Base-by-base conservation (phyloP, 2,797 vertebrate species). In the Pogoniulus pusillus region DNA sequence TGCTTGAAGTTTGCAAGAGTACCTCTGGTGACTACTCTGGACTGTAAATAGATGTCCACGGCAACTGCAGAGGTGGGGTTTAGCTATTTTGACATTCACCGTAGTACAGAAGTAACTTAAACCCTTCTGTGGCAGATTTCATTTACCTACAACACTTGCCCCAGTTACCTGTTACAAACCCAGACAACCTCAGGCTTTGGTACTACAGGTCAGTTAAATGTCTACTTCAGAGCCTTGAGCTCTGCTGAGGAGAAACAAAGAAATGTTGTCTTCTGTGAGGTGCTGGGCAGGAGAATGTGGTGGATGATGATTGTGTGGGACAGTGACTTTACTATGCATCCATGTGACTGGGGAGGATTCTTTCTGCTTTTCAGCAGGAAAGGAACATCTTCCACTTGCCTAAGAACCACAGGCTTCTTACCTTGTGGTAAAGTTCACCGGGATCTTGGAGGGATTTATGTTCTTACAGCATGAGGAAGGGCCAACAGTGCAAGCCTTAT, bases 111-210 rank as follows among this genome's bases (percentile, higher is more conserved):
- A 92, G 16, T 57, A 68, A 47, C 62, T 90, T 53, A 53, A 6
- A 15, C 37, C 37, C 55, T 84, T 93, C 76, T 62, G 58, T 55
- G 86, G 34, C 39, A 51, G 49, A 72, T 90, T 85, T 81, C 41
- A 57, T 64, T 88, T 85, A 82, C 72, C 66, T 69, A 17, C 49
- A 81, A 23, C 58, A 54, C 74, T 87, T 95, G 86, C 87, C 88
- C 63, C 71, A 80, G 59, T 34, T 77, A 84, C 3, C 59, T 51
- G 24, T 77, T 91, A 57, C 26, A 91, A 62, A 92, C 57, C 55
- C 30, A 69, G 65, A 69, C 62, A 71, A 84, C 62, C 72, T 86
- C 12, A 1, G 58, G 85, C 85, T 74, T 85, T 82, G 30, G 60
- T 57, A 62, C 34, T 37, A 80, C 43, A n/a, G 55, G 84, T 78